Conservation (phyloP, 2,113 vertebrate genomes). For the Sinocyclocheilus rhinocerous region DNA sequence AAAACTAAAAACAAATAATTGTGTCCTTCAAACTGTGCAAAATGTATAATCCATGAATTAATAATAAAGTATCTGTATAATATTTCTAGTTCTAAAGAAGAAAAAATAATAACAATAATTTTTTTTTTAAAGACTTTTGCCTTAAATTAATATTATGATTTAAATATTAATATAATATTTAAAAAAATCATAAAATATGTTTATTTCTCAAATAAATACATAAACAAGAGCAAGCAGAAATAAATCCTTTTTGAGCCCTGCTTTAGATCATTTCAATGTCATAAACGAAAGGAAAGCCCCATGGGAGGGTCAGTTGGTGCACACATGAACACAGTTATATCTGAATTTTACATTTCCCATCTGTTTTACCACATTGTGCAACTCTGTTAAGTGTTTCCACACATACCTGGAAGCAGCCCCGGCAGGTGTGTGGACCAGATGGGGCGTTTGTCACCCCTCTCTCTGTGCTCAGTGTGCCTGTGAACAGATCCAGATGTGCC, state of each 20-base stretch:
- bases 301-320: background rate
- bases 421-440: conserved; percentile 4
- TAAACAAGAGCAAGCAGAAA: background rate
- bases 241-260: background rate
- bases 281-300: background rate
- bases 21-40: no score
- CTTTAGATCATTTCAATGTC: background rate
- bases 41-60: background rate
- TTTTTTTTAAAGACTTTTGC: no score
- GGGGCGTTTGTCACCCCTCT: background rate
- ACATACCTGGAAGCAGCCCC: conserved; percentile 1
- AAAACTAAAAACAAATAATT: no score
- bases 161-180: no score
- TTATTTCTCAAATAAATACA: no score
- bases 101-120: no score
- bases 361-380: conserved; percentile 6
- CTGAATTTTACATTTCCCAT: background rate
- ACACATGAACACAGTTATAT: background rate
- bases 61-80: background rate
- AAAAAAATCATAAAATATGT: no score
- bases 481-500: conserved; percentile 12
- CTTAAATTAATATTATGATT: no score
- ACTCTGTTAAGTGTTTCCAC: background rate
- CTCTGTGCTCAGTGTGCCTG: background rate
- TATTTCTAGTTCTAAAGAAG: no score